Percentiles rank a stretch among this genome's conserved stretches.
Conservation (phyloP, 23 tunicate species). For the Halocynthia roretzi region DNA sequence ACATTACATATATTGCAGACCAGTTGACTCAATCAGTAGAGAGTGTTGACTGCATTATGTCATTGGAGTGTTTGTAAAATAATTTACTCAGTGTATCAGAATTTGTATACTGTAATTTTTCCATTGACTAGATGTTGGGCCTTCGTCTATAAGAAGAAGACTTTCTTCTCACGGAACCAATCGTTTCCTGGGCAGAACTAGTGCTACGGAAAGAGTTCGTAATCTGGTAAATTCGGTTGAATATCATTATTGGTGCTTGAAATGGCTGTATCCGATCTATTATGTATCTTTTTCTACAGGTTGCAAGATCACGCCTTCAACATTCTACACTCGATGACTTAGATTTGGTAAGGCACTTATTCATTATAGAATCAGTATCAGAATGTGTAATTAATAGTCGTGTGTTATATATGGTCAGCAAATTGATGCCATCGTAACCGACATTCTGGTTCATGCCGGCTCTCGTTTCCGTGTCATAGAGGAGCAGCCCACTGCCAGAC, state of each 20-base stretch:
- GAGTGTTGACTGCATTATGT: not conserved
- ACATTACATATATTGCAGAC: too few relatives aligned
- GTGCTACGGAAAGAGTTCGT: constrained; percentile 53
- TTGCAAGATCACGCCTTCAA: not conserved
- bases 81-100: too few relatives aligned
- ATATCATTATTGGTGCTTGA: not conserved
- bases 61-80: too few relatives aligned
- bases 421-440: constrained; percentile 61
- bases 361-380: not conserved
- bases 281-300: not conserved
- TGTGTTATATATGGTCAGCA: constrained; percentile 23
- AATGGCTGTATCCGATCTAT: not conserved
- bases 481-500: not conserved
- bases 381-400: not conserved
- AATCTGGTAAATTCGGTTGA: constrained; percentile 6
- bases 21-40: not conserved
- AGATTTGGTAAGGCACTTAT: not conserved
- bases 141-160: too few relatives aligned
- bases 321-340: constrained; percentile 3
- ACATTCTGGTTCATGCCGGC: constrained; percentile 44
- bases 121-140: too few relatives aligned
- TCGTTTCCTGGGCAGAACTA: constrained; percentile 58
- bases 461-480: constrained; percentile 27
- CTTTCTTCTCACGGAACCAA: too few relatives aligned
- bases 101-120: too few relatives aligned